Base-by-base conservation (phyloP, 2,113 vertebrate species). In the Ariopsis seemanni region DNA sequence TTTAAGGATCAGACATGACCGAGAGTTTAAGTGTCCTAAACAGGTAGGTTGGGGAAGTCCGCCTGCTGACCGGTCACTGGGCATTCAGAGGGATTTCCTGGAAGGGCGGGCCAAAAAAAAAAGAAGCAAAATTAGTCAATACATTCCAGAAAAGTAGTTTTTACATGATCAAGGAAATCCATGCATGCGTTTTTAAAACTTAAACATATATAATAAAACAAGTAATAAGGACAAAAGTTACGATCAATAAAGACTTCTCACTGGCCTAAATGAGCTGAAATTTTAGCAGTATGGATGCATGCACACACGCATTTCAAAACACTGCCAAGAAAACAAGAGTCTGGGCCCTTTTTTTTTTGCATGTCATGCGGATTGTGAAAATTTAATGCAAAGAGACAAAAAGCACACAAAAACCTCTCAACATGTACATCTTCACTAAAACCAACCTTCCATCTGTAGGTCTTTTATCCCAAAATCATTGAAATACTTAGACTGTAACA, bases 401-500 rank as follows among this genome's bases (percentile, higher is more conserved):
- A 42, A 48, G 22, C 17, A 25, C 12, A 30, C n/a, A 60, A 81
- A 58, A 80, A 86, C 91, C 93, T 91, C 89, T 88, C 90, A 71
- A 74, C 86, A 62, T 9, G 88, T 83, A 85, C 67, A 85, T 25
- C 82, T 79, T 62, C 42, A 72, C 84, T 83, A 87, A 89, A 92
- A 95, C 94, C 95, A 52, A 96, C 95, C 95, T 96, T 92, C 91
- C 69, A 63, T 91, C 92, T 91, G 83, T 86, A 52, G 90, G 91
- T 90, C 94, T 93, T 93, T 95, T 86, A 93, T 94, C 88, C 93
- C 94, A 92, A 93, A 93, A 65, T 93, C 89, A 91, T 88, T 85
- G 91, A 89, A 93, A 92, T 94, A 93, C 94, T 94, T 95, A 91
- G 90, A 95, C 94, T 95, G 94, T 91, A 86, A 90, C 53, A 88